phyloP scores from a whole-genome alignment of 2,797 vertebrate species.

The Meriones psammophilus region DNA sequence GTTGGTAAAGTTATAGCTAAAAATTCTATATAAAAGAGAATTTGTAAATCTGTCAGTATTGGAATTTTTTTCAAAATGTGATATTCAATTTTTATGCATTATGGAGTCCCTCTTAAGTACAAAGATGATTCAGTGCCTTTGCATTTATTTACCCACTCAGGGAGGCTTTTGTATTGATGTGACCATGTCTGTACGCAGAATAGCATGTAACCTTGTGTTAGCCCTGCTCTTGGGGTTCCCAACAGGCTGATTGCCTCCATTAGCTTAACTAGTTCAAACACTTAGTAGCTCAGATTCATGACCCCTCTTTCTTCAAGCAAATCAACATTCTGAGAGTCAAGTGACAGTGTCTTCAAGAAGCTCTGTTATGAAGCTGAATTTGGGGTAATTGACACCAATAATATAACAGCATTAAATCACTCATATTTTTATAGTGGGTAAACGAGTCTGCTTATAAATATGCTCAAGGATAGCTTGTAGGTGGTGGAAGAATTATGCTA shows the following conservation, averaged over 20 bases:
- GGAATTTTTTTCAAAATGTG: slow-evolving; percentile 9
- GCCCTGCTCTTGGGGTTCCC: neutral
- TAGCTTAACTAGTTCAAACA: slow-evolving; percentile 67
- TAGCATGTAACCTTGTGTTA: neutral
- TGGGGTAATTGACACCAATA: slow-evolving; percentile 88
- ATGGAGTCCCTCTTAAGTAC: slow-evolving; percentile 30
- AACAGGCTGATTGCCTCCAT: slow-evolving; percentile 57
- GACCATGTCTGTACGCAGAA: neutral
- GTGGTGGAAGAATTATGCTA: slow-evolving; percentile 90
- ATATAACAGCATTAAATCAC: slow-evolving; percentile 86
- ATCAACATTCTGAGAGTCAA: slow-evolving; percentile 80
- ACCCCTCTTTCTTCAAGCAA: slow-evolving; percentile 76
- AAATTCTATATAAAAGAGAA: neutral
- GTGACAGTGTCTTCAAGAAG: slow-evolving; percentile 83
- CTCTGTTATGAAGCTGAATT: slow-evolving; percentile 82
- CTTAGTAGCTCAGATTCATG: slow-evolving; percentile 73
- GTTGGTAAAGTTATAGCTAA: slow-evolving; percentile 7
- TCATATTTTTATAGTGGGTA: slow-evolving; percentile 83
- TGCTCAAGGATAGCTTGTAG: slow-evolving; percentile 87
- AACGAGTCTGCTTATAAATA: slow-evolving; percentile 90
- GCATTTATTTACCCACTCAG: neutral
- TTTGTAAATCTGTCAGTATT: neutral
- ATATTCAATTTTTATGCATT: neutral
- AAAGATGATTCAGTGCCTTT: neutral
- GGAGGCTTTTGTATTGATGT: slow-evolving; percentile 11